Evolutionary conservation across 2,888 invertebrate genomes (phyloP).

Genomic region (Tribolium freemani): DNA sequence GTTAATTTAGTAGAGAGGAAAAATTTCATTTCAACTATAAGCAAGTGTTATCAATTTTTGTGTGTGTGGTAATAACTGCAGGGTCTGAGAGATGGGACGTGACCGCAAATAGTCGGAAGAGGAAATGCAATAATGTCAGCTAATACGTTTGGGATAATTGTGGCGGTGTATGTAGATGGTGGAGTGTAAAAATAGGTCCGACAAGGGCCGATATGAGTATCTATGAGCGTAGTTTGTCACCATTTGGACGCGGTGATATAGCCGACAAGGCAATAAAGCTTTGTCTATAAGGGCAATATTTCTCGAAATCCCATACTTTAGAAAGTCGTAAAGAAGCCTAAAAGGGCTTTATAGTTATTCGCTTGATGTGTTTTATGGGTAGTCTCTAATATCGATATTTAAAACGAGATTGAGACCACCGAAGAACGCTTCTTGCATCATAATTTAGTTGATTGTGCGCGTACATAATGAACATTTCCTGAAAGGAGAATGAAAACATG

Average conservation of each 20-base stretch:
- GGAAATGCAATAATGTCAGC: constrained; percentile 34
- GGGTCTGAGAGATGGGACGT: constrained; percentile 50
- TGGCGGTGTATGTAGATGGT: neutral
- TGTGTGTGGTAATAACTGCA: constrained; percentile 49
- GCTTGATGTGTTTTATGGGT: constrained; percentile 62
- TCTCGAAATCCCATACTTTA: constrained; percentile 67
- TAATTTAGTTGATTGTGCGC: constrained; percentile 51
- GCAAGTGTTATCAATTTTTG: neutral
- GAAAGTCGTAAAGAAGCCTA: constrained; percentile 66
- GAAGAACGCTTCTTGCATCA: constrained; percentile 53
- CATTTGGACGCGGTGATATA: constrained; percentile 63
- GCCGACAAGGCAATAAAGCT: constrained; percentile 65
- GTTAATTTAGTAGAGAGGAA: constrained; percentile 29
- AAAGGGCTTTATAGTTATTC: constrained; percentile 64
- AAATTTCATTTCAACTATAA: neutral
- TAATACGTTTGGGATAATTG: neutral
- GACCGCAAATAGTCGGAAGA: constrained; percentile 49
- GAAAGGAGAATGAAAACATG: constrained; percentile 44
- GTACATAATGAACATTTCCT: constrained; percentile 44
- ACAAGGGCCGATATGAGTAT: constrained; percentile 60
- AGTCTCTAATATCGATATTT: constrained; percentile 62
- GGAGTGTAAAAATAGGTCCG: constrained; percentile 34
- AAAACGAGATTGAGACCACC: constrained; percentile 60
- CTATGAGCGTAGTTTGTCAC: constrained; percentile 64
- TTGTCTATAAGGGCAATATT: constrained; percentile 67